Evolutionary conservation across 2,113 vertebrate genomes (phyloP), one percentile per base, ranked within the genome.

Genomic region (Sakesphorus luctuosus): DNA sequence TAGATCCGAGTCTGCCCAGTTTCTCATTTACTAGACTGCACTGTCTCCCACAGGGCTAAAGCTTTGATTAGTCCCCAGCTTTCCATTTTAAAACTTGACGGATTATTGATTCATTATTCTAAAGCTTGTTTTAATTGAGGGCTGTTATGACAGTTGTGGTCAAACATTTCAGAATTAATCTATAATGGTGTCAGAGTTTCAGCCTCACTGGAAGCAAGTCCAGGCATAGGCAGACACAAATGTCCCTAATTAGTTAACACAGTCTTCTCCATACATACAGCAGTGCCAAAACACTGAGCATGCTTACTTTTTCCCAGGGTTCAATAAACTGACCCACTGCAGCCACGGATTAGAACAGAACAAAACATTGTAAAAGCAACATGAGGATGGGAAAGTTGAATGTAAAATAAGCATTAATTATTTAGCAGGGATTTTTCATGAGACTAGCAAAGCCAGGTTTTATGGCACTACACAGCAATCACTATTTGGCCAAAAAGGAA

Each of bases 71-170:
- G 66, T 84, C 43, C 61, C 36, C 40, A 47, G 29, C 23, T 94
- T 90, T 79, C 67, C 31, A 28, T 73, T 94, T 91, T 52, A 82
- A 95, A 67, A 84, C 76, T 82, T 85, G 94, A 92, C 78, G 83
- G 36, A 50, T 62, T 94, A 96, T 96, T 93, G 92, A 93, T 94
- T 95, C 40, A 74, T 91, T 95, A 91, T 93, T 95, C 78, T 85
- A 90, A 93, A 91, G 67, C 72, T 94, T 94, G 43, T 63, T 91
- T 80, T 90, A 94, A 80, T 80, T 95, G 84, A 88, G 43, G 50
- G 14, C 47, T 77, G 82, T 88, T 94, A 76, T 52, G 63, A 85
- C 50, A 85, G 63, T 50, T 94, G 76, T 67, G 83, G 85, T 85
- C 79, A 93, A 91, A 44, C 44, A 67, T 67, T 96, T 88, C 85